Evolutionary conservation across 2,888 invertebrate genomes (phyloP).

Genomic region (Nomada fabriciana): DNA sequence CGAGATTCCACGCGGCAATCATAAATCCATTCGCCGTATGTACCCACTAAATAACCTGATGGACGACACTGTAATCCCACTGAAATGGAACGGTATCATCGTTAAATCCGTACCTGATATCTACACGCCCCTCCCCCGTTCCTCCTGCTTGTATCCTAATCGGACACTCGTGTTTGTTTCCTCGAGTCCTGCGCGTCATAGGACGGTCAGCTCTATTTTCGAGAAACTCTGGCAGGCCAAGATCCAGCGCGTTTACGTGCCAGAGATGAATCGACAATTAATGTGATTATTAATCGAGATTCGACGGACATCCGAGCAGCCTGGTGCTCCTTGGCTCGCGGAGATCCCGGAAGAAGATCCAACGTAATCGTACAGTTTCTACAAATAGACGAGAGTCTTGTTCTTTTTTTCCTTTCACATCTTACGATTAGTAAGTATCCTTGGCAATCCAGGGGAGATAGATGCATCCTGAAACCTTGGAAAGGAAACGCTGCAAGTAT

Average conservation of each 20-base stretch:
- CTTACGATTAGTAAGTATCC: background rate
- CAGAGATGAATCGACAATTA: constrained; percentile 45
- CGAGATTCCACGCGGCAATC: constrained; percentile 36
- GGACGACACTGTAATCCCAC: constrained; percentile 2
- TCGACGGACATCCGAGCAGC: constrained; percentile 8
- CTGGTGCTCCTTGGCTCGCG: background rate
- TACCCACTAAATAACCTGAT: constrained; percentile 47
- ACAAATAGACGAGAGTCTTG: background rate
- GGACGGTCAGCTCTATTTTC: constrained; percentile 80
- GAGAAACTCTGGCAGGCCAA: constrained; percentile 79
- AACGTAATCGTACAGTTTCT: background rate
- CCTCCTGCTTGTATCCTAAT: constrained; percentile 18
- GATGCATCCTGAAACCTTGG: background rate
- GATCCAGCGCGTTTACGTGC: constrained; percentile 67
- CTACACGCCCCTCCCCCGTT: background rate
- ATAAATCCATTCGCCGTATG: constrained; percentile 38
- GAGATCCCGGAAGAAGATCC: background rate
- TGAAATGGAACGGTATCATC: constrained; percentile 20
- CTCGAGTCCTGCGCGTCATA: constrained; percentile 61
- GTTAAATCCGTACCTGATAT: constrained; percentile 23
- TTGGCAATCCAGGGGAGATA: background rate
- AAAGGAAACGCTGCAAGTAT: background rate
- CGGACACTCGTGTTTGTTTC: constrained; percentile 23
- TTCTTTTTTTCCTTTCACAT: background rate
- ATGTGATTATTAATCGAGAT: constrained; percentile 46